phyloP scores from a whole-genome alignment of 2,113 vertebrate species.

The Rhinichthys klamathensis region DNA sequence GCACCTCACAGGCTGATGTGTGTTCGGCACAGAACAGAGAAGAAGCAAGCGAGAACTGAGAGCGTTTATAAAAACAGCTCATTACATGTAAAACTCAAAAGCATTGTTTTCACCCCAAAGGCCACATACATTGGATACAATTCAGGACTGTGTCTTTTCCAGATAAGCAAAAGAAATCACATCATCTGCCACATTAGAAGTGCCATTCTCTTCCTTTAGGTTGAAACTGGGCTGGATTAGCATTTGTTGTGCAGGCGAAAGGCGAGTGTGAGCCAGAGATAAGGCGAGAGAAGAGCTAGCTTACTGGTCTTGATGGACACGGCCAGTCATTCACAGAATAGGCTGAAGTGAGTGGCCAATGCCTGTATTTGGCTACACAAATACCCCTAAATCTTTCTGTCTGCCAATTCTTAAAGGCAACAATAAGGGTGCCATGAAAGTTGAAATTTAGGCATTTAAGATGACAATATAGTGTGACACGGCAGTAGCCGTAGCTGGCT shows the following conservation, averaged over 20 bases:
- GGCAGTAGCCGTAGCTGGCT: not conserved
- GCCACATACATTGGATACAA: constrained; percentile 28
- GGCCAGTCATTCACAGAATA: constrained; percentile 37
- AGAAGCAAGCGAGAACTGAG: constrained; percentile 17
- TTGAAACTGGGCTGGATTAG: constrained; percentile 49
- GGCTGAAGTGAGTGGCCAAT: constrained; percentile 38
- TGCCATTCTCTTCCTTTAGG: constrained; percentile 12
- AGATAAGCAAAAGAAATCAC: constrained; percentile 44
- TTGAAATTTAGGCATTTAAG: constrained; percentile 41
- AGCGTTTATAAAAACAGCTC: constrained; percentile 25
- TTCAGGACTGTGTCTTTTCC: constrained; percentile 18
- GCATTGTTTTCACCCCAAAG: constrained; percentile 37
- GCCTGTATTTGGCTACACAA: constrained; percentile 32
- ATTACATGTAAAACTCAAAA: constrained; percentile 38
- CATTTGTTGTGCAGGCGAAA: constrained; percentile 46
- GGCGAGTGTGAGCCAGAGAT: constrained; percentile 49
- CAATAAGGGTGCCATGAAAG: constrained; percentile 17
- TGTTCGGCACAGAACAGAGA: constrained; percentile 21
- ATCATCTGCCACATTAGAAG: constrained; percentile 26
- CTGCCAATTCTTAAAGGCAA: constrained; percentile 30
- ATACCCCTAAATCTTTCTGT: constrained; percentile 45
- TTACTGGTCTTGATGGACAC: constrained; percentile 53
- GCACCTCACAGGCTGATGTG: constrained; percentile 16
- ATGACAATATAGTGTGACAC: not conserved
- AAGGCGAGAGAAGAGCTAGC: constrained; percentile 46